A percentile compares a stretch with the other conserved stretches of the same genome.
phyloP scores from a whole-genome alignment of 2,113 vertebrate genomes.

The Noctilio leporinus region DNA sequence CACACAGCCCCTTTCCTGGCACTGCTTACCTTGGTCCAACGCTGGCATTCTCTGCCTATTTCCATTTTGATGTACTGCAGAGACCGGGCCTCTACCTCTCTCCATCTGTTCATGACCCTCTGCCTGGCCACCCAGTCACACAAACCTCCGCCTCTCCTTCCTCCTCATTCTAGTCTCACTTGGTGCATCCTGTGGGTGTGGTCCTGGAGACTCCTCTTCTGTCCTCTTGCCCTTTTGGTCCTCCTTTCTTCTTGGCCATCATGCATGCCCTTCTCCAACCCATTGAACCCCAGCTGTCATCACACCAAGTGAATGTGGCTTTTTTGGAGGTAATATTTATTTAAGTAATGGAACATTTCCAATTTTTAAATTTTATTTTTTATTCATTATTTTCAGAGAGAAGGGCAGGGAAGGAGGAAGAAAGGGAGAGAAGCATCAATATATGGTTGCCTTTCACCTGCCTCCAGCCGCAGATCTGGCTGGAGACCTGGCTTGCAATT shows the following conservation, averaged over 20 bases:
- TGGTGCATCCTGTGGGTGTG: rapidly evolving
- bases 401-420: no score
- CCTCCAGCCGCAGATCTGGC: no score
- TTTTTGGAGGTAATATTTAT: background rate
- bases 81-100: background rate
- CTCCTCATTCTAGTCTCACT: no score
- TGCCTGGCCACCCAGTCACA: rapidly evolving
- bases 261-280: rapidly evolving
- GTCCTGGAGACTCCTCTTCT: rapidly evolving
- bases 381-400: no score
- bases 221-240: rapidly evolving
- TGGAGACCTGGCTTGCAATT: no score
- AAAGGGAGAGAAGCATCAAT: no score
- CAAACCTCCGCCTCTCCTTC: background rate
- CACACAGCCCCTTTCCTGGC: rapidly evolving
- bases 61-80: rapidly evolving
- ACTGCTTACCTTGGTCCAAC: background rate
- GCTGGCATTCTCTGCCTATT: rapidly evolving
- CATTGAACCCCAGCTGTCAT: background rate
- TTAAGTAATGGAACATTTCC: no score
- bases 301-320: background rate
- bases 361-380: no score
- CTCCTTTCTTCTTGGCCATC: background rate
- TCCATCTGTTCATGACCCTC: rapidly evolving
- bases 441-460: no score